These are phyloP conservation scores for Notamacropus eugenii DNA, from an alignment of 2,797 vertebrate genomes.

Conservation along the genomic window DNA sequence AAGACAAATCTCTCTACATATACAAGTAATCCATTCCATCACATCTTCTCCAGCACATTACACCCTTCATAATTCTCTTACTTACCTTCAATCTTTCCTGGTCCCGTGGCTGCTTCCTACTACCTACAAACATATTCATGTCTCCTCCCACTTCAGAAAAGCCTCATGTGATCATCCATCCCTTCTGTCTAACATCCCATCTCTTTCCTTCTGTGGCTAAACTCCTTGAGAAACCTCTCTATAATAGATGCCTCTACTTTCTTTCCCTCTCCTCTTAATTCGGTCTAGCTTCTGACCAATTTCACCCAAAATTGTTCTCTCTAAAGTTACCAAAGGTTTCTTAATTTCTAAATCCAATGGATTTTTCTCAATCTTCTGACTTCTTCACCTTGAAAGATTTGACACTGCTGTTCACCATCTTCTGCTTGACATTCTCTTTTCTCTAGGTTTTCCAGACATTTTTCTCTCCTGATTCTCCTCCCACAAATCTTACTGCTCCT, in stretches of 20 bases:
- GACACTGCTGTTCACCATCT: too few relatives aligned
- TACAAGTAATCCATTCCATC: neutral
- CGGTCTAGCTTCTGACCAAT: neutral
- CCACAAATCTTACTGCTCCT: too few relatives aligned
- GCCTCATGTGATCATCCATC: neutral
- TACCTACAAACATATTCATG: neutral
- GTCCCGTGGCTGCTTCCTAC: neutral
- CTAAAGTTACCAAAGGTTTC: neutral
- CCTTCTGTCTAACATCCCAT: neutral
- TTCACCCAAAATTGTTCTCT: neutral
- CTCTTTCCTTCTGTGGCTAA: neutral
- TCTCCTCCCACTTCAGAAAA: neutral
- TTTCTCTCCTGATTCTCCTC: too few relatives aligned
- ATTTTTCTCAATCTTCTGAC: too few relatives aligned
- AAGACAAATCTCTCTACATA: neutral
- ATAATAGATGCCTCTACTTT: neutral
- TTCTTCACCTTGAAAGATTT: too few relatives aligned
- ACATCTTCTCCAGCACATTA: neutral
- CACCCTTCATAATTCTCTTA: neutral
- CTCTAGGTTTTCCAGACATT: too few relatives aligned
- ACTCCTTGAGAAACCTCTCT: neutral
- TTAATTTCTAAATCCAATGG: too few relatives aligned
- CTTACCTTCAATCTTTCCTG: neutral
- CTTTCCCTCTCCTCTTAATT: neutral
- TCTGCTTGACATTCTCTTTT: too few relatives aligned